Evolutionary conservation across 1,140 invertebrate genomes (phyloP).

Genomic region (Drosophila pandora): DNA sequence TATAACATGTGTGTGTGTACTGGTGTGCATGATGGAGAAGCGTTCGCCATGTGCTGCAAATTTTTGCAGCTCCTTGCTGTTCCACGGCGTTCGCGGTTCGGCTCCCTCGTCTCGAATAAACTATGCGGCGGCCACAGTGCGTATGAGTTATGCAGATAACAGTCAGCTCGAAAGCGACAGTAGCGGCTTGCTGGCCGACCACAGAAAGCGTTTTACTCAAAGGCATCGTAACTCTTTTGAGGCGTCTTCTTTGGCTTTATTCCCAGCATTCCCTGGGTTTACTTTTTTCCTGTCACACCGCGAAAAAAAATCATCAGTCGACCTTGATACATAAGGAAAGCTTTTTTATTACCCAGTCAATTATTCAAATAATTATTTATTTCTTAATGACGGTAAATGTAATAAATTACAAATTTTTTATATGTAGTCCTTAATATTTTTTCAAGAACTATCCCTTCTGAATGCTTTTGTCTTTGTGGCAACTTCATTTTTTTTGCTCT

Average conservation of each 20-base stretch:
- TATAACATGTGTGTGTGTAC: no score
- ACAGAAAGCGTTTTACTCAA: constrained; percentile 66
- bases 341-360: no score
- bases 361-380: no score
- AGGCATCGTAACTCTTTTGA: constrained; percentile 61
- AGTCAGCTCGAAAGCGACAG: constrained; percentile 18
- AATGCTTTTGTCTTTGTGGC: background rate
- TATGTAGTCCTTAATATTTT: background rate
- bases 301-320: constrained; percentile 3
- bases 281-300: constrained; percentile 12
- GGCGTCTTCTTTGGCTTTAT: constrained; percentile 11
- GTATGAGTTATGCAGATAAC: constrained; percentile 76
- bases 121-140: constrained; percentile 51
- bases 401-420: background rate
- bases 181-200: constrained; percentile 30
- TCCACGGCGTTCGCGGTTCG: background rate
- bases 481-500: constrained; percentile 45
- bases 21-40: constrained; percentile 10
- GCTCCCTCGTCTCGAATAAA: constrained; percentile 46
- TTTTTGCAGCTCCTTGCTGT: constrained; percentile 42
- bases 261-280: constrained; percentile 3
- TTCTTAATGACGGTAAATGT: no score
- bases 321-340: background rate
- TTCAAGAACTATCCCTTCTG: background rate
- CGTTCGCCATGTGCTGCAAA: constrained; percentile 40